A percentile compares a stretch with the other conserved stretches of the same genome.
Conservation (phyloP, 2,888 invertebrate genomes). For the Erebia aethiops region DNA sequence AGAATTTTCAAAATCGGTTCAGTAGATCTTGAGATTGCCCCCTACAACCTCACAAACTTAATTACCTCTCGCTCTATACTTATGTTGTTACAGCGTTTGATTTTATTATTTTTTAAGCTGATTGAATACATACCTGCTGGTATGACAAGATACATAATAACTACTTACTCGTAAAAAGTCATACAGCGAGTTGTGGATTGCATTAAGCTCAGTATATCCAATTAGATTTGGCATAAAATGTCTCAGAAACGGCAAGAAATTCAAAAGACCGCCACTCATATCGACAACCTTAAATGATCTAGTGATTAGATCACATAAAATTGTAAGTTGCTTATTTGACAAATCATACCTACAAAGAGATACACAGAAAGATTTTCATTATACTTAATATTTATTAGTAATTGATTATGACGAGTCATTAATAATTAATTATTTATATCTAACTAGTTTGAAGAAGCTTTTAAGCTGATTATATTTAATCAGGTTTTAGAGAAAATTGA, state of each 20-base stretch:
- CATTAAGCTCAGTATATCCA: constrained; percentile 83
- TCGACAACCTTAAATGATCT: constrained; percentile 85
- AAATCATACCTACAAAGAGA: constrained; percentile 75
- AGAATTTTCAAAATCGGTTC: too few relatives aligned
- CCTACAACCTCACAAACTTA: too few relatives aligned
- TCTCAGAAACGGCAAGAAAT: constrained; percentile 87
- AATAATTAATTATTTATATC: too few relatives aligned
- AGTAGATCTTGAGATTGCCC: too few relatives aligned
- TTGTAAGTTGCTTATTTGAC: constrained; percentile 79
- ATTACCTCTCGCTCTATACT: too few relatives aligned
- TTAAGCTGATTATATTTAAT: too few relatives aligned
- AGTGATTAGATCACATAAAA: constrained; percentile 83
- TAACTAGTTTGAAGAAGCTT: too few relatives aligned
- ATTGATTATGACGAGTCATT: neutral
- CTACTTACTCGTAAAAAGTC: constrained; percentile 78
- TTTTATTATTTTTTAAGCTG: too few relatives aligned
- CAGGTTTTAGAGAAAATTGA: too few relatives aligned
- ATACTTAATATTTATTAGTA: neutral
- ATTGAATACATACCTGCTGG: too few relatives aligned
- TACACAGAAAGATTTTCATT: neutral
- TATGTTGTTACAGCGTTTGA: too few relatives aligned
- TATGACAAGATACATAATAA: neutral
- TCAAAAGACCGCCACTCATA: constrained; percentile 87
- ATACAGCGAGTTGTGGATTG: constrained; percentile 77
- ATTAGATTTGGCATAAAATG: constrained; percentile 84